These are phyloP conservation scores for Ichneumoninae sp. DNA, from an alignment of 2,888 invertebrate genomes.

Conservation along the genomic window DNA sequence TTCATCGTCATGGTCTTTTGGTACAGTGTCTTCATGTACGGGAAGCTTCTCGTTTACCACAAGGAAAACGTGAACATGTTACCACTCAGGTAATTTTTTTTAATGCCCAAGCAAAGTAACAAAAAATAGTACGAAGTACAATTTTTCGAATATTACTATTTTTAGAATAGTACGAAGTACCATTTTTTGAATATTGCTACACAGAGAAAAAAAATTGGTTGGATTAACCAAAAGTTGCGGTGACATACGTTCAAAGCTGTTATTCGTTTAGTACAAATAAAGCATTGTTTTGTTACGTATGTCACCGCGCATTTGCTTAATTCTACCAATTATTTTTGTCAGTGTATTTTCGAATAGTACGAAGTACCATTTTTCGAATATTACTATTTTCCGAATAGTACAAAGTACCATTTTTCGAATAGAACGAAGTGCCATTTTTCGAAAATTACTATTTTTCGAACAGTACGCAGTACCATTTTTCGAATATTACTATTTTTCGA, in stretches of 20 bases:
- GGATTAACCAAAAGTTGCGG: no score
- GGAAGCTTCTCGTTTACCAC: constrained; percentile 50
- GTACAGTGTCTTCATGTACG: constrained; percentile 56
- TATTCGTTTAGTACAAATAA: no score
- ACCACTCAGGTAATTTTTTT: constrained; percentile 45
- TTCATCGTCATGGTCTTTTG: constrained; percentile 58
- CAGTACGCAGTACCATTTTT: neutral
- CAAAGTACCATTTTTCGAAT: neutral
- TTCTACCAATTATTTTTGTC: no score
- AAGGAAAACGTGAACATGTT: constrained; percentile 49
- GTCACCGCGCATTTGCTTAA: no score
- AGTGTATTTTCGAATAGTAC: neutral
- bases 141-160: neutral
- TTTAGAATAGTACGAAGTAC: no score
- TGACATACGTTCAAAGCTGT: no score
- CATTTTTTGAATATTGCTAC: no score
- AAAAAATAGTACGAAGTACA: neutral
- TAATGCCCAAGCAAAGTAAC: neutral
- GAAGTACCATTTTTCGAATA: neutral
- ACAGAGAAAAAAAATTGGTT: no score
- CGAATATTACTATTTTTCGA: neutral
- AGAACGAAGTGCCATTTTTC: neutral
- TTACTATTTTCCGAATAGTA: neutral
- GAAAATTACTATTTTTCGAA: neutral
- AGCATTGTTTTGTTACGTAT: no score